Percentiles rank a stretch among this genome's conserved stretches.
phyloP scores from a whole-genome alignment of 2,113 vertebrate genomes.

The Psophia crepitans region DNA sequence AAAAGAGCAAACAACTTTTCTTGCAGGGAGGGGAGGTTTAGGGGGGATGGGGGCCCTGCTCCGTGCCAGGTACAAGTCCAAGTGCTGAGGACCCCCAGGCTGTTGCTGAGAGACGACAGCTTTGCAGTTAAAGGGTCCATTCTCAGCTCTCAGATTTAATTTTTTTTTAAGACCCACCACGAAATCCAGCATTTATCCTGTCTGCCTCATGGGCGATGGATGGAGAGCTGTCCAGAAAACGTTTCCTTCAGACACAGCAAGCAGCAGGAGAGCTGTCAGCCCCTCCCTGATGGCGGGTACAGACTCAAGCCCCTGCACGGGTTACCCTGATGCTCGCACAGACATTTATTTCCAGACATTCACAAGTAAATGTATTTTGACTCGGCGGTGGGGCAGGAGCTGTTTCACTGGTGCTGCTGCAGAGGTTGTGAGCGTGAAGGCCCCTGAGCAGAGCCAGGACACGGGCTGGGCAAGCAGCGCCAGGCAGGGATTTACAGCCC shows the following conservation, averaged over 20 bases:
- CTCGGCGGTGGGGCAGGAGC: background rate
- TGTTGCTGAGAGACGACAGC: background rate
- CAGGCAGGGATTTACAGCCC: background rate
- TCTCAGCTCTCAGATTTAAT: background rate
- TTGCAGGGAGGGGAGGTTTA: background rate
- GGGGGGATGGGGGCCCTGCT: background rate
- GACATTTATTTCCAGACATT: background rate
- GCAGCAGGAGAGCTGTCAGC: background rate
- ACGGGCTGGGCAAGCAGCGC: fast-evolving
- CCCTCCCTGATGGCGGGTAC: background rate
- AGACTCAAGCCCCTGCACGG: background rate
- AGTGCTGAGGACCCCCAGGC: background rate
- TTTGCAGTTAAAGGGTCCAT: background rate
- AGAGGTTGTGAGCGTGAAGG: background rate
- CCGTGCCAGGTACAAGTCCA: background rate
- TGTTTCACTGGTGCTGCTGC: background rate
- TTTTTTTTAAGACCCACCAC: background rate
- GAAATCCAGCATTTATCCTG: background rate
- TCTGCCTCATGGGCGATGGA: fast-evolving
- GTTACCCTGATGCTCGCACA: fast-evolving
- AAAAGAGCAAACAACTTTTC: background rate
- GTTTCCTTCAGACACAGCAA: background rate
- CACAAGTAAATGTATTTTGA: background rate
- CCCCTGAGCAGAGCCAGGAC: background rate
- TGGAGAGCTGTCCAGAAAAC: background rate